Evolutionary conservation across 1,140 invertebrate genomes (phyloP).

Genomic region (Philopotamus ludificatus): DNA sequence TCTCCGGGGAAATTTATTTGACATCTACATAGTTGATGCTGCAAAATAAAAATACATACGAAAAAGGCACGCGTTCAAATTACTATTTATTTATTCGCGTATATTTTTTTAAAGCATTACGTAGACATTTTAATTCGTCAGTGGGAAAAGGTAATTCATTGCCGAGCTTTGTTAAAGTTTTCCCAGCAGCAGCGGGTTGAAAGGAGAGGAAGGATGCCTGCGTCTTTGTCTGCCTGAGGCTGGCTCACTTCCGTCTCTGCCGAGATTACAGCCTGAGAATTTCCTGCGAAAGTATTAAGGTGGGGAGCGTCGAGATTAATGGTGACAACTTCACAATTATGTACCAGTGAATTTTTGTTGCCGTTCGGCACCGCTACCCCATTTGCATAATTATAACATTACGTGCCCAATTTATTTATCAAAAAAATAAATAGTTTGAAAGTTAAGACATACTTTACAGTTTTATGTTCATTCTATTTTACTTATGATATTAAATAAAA

Average conservation of each 20-base stretch:
- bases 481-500: no score
- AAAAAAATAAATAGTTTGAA: no score
- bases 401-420: neutral
- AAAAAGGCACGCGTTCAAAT: no score
- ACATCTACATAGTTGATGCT: no score
- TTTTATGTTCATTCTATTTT: neutral
- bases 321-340: constrained; percentile 9
- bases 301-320: neutral
- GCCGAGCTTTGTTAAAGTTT: neutral
- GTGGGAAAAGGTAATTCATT: constrained; percentile 4
- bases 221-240: constrained; percentile 1
- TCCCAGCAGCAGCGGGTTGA: neutral
- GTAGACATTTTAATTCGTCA: constrained; percentile 1
- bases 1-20: no score
- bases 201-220: neutral
- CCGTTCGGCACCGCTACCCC: constrained; percentile 1
- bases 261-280: constrained; percentile 7
- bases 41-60: no score
- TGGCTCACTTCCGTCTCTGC: neutral
- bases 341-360: constrained; percentile 5
- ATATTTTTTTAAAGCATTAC: neutral
- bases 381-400: constrained; percentile 3
- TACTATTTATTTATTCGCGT: no score
- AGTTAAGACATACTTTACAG: no score
- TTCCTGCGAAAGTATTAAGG: constrained; percentile 10